Base-by-base conservation (phyloP, 2,888 invertebrate genomes). In the Eilema depressum region DNA sequence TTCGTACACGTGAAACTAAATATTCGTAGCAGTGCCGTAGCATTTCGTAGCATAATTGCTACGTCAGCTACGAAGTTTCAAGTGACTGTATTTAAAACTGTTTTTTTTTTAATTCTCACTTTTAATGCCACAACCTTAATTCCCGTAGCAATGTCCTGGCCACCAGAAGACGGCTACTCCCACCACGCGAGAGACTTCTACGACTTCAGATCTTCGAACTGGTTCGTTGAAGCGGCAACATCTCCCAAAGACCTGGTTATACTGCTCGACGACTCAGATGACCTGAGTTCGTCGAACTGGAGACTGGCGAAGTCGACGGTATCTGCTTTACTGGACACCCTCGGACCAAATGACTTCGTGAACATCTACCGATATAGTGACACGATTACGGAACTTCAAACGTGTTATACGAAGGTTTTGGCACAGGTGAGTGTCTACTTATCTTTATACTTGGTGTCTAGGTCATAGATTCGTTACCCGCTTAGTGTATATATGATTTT, bases 241-340 rank as follows among this genome's bases (percentile, higher is more conserved):
- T 99, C 99, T 74, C 99, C 99, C 0, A 99, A 99, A 92, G 99
- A 99, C 93, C 96, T 99, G 85, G 97, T 99, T 77, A 99, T 99
- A 80, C 96, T 99, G 68, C 93, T 99, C 69, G 99, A 99, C 89
- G 97, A 97, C 78, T 98, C 98, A 11, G 98, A 98, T 20, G 98
- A 98, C 78, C 97, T 99, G 96, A 97, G 97, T 37, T 98, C 98
- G 0, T 97, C 98, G 73, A 96, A 97, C 77, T 97, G 98, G 86
- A 97, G 98, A 79, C 96, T 99, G 69, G 98, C 99, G 2, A 97
- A 97, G 87, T 97, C 98, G 26, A 99, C 99, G 0, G 98, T 98
- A 0, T 97, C 97, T 69, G 97, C 98, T 23, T 97, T 99, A 74
- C 95, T 99, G 76, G 98, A 99, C 81, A 99, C 99, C 0, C 96